Percentiles rank a stretch among this genome's conserved stretches.
Conservation (phyloP, 2,113 vertebrate genomes). For the Addax nasomaculatus region DNA sequence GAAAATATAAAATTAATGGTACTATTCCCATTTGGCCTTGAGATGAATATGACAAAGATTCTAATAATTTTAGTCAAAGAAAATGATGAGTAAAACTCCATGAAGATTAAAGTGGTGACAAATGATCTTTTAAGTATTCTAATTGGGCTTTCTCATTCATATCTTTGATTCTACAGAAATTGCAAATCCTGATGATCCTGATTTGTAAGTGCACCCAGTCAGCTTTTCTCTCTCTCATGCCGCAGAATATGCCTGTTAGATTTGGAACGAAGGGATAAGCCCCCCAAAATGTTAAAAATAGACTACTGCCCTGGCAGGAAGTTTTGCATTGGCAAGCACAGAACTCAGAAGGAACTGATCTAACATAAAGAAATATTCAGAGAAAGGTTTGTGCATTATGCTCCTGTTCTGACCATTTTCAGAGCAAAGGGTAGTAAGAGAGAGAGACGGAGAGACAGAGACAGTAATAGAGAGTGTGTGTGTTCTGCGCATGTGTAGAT, state of each 20-base stretch:
- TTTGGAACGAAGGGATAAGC: conserved; percentile 54
- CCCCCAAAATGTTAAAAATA: conserved; percentile 69
- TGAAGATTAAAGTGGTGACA: conserved; percentile 66
- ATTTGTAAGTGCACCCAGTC: conserved; percentile 34
- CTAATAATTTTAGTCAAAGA: conserved; percentile 68
- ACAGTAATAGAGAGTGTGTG: background rate
- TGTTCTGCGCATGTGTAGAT: background rate
- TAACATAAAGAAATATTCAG: conserved; percentile 55
- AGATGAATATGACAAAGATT: conserved; percentile 65
- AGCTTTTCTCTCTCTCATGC: conserved; percentile 53
- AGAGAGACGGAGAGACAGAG: background rate
- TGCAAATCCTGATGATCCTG: conserved; percentile 53
- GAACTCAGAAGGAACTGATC: conserved; percentile 41
- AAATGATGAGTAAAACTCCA: conserved; percentile 67
- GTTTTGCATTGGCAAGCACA: conserved; percentile 58
- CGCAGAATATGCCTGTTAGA: conserved; percentile 1
- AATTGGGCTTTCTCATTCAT: conserved; percentile 68
- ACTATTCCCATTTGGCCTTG: conserved; percentile 46
- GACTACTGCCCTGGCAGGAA: conserved; percentile 64
- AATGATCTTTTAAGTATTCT: conserved; percentile 71
- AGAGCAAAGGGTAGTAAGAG: background rate
- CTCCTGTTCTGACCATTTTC: conserved; percentile 56
- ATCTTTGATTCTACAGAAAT: conserved; percentile 59
- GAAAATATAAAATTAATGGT: conserved; percentile 48
- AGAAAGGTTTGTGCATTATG: conserved; percentile 22